These are phyloP conservation scores for Osmerus mordax DNA, from an alignment of 2,113 vertebrate species.

Conservation along the genomic window DNA sequence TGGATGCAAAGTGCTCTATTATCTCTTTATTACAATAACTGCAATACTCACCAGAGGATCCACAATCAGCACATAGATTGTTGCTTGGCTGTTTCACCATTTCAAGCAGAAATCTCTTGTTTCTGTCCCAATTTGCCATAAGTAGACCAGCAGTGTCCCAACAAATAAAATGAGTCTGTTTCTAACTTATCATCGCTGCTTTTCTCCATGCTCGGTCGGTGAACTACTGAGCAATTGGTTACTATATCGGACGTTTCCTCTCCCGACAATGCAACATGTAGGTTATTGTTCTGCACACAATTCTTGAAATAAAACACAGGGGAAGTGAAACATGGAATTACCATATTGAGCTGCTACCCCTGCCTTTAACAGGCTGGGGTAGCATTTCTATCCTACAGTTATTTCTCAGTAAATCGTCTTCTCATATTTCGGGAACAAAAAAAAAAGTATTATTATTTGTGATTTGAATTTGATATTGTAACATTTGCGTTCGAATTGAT, in stretches of 20 bases:
- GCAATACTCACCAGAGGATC: constrained; percentile 71
- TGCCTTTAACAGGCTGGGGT: too few relatives aligned
- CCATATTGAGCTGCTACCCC: not conserved
- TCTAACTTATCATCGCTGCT: constrained; percentile 19
- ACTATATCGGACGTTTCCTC: constrained; percentile 52
- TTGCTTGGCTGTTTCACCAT: constrained; percentile 73
- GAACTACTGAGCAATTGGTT: too few relatives aligned
- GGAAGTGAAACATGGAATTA: constrained; percentile 61
- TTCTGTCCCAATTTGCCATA: constrained; percentile 74
- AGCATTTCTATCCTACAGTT: not conserved
- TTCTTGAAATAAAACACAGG: constrained; percentile 54
- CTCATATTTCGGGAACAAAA: too few relatives aligned
- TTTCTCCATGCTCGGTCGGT: constrained; percentile 17
- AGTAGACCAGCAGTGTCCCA: constrained; percentile 31
- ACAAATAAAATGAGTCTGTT: constrained; percentile 12
- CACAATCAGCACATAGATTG: constrained; percentile 81
- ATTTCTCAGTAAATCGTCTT: not conserved
- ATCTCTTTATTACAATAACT: not conserved
- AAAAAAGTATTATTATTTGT: too few relatives aligned
- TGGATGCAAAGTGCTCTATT: too few relatives aligned
- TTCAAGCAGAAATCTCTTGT: constrained; percentile 78
- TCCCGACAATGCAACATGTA: constrained; percentile 43
- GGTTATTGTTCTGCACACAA: constrained; percentile 63
- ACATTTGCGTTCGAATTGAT: too few relatives aligned
- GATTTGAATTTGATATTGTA: too few relatives aligned